phyloP scores from a whole-genome alignment of 2,888 invertebrate genomes.

The Nudaria mundana region DNA sequence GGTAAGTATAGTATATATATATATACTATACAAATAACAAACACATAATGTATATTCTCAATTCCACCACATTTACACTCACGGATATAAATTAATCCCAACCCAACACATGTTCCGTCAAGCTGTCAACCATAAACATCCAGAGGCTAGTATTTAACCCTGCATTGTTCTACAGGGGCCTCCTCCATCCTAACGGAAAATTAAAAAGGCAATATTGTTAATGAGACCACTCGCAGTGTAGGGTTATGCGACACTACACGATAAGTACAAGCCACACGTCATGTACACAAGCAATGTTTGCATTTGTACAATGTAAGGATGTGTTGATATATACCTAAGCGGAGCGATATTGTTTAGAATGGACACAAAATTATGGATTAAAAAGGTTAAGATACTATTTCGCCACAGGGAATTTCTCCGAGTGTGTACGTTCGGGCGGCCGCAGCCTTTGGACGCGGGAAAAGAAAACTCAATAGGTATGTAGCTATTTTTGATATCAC shows the following conservation, averaged over 20 bases:
- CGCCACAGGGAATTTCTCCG: no score
- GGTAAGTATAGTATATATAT: conserved; percentile 22
- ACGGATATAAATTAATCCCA: no score
- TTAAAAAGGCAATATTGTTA: conserved; percentile 73
- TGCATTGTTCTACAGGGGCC: conserved; percentile 34
- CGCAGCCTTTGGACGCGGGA: no score
- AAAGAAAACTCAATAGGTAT: no score
- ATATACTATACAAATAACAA: conserved; percentile 1
- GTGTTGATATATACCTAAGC: background rate
- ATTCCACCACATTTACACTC: background rate
- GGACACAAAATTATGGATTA: no score
- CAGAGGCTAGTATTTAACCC: conserved; percentile 30
- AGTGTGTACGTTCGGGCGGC: no score
- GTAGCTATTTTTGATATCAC: no score
- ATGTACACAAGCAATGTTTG: conserved; percentile 11
- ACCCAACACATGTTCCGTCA: conserved; percentile 15
- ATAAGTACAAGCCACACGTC: conserved; percentile 9
- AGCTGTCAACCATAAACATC: conserved; percentile 24
- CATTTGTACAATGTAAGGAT: conserved; percentile 8
- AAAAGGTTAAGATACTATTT: no score
- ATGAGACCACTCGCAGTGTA: conserved; percentile 55
- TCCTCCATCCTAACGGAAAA: conserved; percentile 58
- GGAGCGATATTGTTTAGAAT: background rate
- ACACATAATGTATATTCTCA: background rate
- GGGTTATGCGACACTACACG: conserved; percentile 30